Conservation (phyloP, 2,888 invertebrate species). For the Latrodectus hesperus region DNA sequence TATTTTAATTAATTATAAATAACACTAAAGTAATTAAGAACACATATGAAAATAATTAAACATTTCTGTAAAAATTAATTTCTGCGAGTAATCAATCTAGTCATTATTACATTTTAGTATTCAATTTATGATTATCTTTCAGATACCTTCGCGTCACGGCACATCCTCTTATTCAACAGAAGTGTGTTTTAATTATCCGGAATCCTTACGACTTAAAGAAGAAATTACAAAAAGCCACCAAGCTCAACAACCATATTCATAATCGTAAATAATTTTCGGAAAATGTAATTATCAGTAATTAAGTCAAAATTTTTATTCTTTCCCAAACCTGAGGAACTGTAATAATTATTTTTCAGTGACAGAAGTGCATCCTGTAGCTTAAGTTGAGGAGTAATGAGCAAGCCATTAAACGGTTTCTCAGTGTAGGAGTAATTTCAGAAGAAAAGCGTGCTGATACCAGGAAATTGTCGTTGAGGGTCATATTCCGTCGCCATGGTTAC, state of each 20-base stretch:
- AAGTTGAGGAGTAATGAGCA: not conserved
- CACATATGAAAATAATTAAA: too few species aligned
- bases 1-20: too few species aligned
- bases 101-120: not conserved
- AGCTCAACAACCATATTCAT: constrained; percentile 19
- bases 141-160: not conserved
- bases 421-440: constrained; percentile 1
- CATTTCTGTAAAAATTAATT: not conserved
- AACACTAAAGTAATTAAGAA: too few species aligned
- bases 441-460: not conserved
- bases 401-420: constrained; percentile 1
- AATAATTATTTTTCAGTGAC: constrained; percentile 8
- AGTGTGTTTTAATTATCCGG: not conserved
- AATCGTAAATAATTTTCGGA: constrained; percentile 21
- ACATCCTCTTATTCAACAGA: not conserved
- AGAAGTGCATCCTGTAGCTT: not conserved
- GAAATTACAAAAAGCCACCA: constrained; percentile 15
- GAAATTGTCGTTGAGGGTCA: not conserved
- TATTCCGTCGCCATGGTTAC: constrained; percentile 17
- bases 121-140: not conserved
- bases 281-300: constrained; percentile 36
- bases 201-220: not conserved
- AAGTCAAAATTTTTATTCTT: constrained; percentile 18
- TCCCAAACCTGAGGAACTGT: not conserved
- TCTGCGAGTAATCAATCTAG: not conserved